Conservation (phyloP, 2,888 invertebrate genomes). For the Mesorhabditis belari region DNA sequence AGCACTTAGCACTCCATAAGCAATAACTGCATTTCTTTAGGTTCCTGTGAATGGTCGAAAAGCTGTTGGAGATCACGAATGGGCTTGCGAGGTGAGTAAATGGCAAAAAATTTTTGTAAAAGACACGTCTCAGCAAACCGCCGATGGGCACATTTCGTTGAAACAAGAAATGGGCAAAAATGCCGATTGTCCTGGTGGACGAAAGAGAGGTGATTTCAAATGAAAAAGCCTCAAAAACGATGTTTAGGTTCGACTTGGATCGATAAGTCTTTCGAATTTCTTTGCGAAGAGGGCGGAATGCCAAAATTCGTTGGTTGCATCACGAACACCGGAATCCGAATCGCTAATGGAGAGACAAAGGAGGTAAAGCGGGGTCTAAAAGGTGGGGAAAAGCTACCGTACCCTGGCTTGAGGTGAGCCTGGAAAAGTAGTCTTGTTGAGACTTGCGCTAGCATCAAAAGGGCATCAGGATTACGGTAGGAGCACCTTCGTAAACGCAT, state of each 20-base stretch:
- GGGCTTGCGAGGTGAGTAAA: conserved; percentile 23
- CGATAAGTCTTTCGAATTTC: conserved; percentile 39
- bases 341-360: conserved; percentile 7
- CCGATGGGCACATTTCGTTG: conserved; percentile 19
- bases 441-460: too few species aligned
- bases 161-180: conserved; percentile 19
- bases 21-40: conserved; percentile 7
- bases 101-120: not conserved
- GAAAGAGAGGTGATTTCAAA: conserved; percentile 21
- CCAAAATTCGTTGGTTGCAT: conserved; percentile 20
- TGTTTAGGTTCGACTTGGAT: conserved; percentile 26
- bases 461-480: not conserved
- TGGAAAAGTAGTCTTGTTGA: too few species aligned
- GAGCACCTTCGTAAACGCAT: not conserved
- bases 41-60: conserved; percentile 12
- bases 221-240: too few species aligned
- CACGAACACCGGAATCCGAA: conserved; percentile 7
- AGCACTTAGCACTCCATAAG: conserved; percentile 5
- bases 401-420: too few species aligned
- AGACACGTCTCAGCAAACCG: conserved; percentile 4
- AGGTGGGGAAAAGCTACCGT: too few species aligned
- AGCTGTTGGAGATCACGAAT: conserved; percentile 18
- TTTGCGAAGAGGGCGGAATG: conserved; percentile 26
- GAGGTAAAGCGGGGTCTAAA: conserved; percentile 1
- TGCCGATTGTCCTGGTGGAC: conserved; percentile 28